phyloP scores from a whole-genome alignment of 2,797 vertebrate species.

The Neopelma chrysocephalum region DNA sequence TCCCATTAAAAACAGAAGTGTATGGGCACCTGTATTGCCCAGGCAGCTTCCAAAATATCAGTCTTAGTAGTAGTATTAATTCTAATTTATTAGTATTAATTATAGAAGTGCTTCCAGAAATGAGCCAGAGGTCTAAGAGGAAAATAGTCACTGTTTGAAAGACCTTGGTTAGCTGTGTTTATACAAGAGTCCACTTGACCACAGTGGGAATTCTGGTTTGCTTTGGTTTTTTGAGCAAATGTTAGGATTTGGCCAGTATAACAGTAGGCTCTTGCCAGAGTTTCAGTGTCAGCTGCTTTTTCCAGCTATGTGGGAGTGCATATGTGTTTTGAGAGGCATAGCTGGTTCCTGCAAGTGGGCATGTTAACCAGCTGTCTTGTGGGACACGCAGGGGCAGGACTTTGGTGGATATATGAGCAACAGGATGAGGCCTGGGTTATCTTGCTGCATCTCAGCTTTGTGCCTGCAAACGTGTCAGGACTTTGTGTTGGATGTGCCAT shows the following conservation, averaged over 20 bases:
- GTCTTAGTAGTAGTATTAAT: background rate
- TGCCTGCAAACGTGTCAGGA: accelerated
- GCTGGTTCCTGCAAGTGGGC: background rate
- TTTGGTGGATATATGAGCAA: too few species aligned
- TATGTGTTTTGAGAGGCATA: background rate
- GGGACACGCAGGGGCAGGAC: background rate
- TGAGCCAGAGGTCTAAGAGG: background rate
- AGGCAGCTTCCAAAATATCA: background rate
- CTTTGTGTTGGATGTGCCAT: background rate
- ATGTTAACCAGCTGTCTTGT: background rate
- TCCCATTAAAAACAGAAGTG: background rate
- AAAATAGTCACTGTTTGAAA: background rate
- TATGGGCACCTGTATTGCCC: background rate
- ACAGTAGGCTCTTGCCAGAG: background rate
- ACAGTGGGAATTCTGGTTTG: background rate
- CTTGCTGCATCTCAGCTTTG: background rate
- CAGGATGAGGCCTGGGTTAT: background rate
- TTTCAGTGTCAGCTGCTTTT: background rate
- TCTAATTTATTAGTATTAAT: background rate
- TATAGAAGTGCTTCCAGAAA: background rate
- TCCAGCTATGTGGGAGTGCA: background rate
- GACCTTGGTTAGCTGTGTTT: background rate
- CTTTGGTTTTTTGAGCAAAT: background rate
- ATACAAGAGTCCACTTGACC: background rate
- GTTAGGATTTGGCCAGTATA: background rate